Base-by-base conservation (phyloP, 2,888 invertebrate species). In the Sminthurinus aureus region DNA sequence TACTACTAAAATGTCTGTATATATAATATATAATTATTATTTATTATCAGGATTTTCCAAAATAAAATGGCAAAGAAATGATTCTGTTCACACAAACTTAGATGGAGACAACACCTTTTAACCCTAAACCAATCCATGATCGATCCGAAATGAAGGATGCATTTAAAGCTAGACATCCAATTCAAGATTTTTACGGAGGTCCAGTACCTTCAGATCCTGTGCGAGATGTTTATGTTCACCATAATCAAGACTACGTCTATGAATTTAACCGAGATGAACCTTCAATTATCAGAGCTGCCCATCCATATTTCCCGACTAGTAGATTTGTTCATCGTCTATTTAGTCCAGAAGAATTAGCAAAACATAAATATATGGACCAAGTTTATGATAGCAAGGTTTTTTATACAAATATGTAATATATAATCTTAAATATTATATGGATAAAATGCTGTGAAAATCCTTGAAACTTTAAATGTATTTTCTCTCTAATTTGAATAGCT, bases 71-170 rank as follows among this genome's bases (percentile, higher is more conserved):
- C 69, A n/a, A 11, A 13, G 24, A 66, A 69, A 69, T 1, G 8
- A 66, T 58, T 11, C 18, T 58, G 2, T 3, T 58, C 2, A 58
- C 13, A 58, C 67, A 69, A 69, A 52, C 52, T 15, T 12, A 83
- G 79, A 79, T 79, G 58, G 24, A 11, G 2, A 81, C 51, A 20
- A 74, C 52, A 58, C 22, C n/a, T 51, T 85, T 75, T 79, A 83
- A 81, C 52, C 78, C 81, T n/a, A 73, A 82, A 26, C 85, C 85
- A 77, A 78, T 84, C 22, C 69, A 85, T 26, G 77, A 82, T 50
- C 20, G 13, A 13, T 79, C 82, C 1, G 84, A 84, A 24, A 82
- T 73, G n/a, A 81, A 85, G 79, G 79, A 73, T 18, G 73, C 74
- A 3, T 85, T 82, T 71, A 50, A 51, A 52, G 76, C 84, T 13